Evolutionary conservation across 2,797 vertebrate genomes (phyloP).

Genomic region (Silurus lanzhouensis): DNA sequence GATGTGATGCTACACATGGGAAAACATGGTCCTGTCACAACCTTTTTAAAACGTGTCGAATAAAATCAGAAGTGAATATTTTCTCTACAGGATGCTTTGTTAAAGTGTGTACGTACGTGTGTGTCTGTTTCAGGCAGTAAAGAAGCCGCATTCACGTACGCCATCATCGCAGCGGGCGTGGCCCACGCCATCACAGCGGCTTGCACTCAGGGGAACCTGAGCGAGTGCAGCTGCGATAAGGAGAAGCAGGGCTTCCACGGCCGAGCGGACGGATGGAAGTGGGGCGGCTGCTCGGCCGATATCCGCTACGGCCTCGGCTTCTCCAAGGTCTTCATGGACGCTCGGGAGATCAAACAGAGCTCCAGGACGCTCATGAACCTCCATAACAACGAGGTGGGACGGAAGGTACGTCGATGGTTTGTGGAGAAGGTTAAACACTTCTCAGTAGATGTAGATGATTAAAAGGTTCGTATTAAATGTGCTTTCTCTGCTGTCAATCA

Average conservation of each 20-base stretch:
- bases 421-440: too few species aligned
- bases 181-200: constrained; percentile 93
- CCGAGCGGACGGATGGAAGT: constrained; percentile 94
- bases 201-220: constrained; percentile 95
- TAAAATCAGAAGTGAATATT: too few species aligned
- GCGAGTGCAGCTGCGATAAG: constrained; percentile 95
- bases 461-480: too few species aligned
- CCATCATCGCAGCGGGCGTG: constrained; percentile 93
- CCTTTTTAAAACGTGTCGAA: too few species aligned
- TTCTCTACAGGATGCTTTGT: neutral
- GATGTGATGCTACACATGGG: too few species aligned
- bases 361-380: constrained; percentile 96
- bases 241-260: constrained; percentile 97
- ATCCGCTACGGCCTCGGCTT: constrained; percentile 93
- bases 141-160: constrained; percentile 94
- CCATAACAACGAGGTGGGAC: constrained; percentile 94
- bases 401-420: constrained; percentile 83
- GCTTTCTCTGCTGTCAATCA: neutral
- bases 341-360: constrained; percentile 94
- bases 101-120: neutral
- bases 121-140: constrained; percentile 81
- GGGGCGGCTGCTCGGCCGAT: constrained; percentile 97
- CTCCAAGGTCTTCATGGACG: constrained; percentile 95
- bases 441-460: too few species aligned
- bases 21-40: too few species aligned